Evolutionary conservation across 2,113 vertebrate species (phyloP).

Genomic region (Cisticola juncidis): DNA sequence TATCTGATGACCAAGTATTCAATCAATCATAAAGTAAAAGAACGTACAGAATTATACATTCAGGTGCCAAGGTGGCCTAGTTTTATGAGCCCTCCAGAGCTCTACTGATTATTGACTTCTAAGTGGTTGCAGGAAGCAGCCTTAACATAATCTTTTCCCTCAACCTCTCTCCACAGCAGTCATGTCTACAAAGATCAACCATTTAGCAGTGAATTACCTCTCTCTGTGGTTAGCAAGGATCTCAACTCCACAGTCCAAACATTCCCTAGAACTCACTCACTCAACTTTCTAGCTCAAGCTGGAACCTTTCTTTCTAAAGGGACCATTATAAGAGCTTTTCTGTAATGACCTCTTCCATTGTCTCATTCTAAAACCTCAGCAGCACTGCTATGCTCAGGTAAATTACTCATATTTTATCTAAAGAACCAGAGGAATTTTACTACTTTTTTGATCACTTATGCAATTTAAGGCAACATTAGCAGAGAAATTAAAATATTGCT

Average conservation of each 20-base stretch:
- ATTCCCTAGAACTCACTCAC: background rate
- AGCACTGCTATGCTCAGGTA: background rate
- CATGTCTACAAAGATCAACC: accelerated
- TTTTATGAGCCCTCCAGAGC: background rate
- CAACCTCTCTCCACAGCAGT: background rate
- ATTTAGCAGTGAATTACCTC: background rate
- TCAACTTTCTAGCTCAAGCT: background rate
- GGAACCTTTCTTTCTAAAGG: background rate
- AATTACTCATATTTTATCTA: background rate
- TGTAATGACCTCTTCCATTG: background rate
- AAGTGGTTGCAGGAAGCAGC: background rate
- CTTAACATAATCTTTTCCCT: background rate
- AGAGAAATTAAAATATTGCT: background rate
- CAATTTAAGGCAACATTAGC: background rate
- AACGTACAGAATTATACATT: background rate
- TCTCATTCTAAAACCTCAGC: background rate
- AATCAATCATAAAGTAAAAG: background rate
- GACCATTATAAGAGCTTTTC: background rate
- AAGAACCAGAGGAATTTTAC: background rate
- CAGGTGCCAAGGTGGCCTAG: background rate
- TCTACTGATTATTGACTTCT: background rate
- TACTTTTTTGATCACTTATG: background rate
- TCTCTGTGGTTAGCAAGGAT: background rate
- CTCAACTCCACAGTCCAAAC: background rate
- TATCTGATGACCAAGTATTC: background rate